Evolutionary conservation across 2,797 vertebrate genomes (phyloP), one percentile per base, ranked within the genome.

Genomic region (Gallinago solitaria): DNA sequence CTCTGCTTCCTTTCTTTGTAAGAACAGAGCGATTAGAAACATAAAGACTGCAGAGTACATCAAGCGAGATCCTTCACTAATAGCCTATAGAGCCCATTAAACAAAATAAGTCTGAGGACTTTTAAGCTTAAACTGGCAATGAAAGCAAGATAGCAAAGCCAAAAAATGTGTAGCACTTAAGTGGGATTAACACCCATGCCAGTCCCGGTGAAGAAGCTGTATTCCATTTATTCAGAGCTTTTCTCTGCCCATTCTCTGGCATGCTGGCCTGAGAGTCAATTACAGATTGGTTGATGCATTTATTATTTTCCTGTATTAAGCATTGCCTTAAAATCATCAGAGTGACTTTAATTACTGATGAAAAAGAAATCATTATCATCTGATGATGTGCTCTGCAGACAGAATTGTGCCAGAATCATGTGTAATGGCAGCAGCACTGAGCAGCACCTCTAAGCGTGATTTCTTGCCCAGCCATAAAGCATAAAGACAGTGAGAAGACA

Each of bases 341-440:
- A 74, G 33, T 60, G 43, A 6, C 56, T 89, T 67, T 71, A 64
- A 77, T 48, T 87, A 51, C 51, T 23, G 28, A 37, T 76, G 6
- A 28, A 51, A 53, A 53, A 54, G 67, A 69, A 48, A 2, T 2
- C 18, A 23, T 8, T 79, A 19, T 48, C 61, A 19, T 30, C 24
- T 35, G n/a, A 45, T 0, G 1, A 48, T 41, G 50, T 0, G 0
- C 16, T 54, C 27, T 83, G 20, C 17, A 35, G 48, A 37, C 57
- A 77, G 33, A 61, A 28, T 24, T 45, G 17, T 28, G 45, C 24
- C 7, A 1, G 43, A 43, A 27, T 48, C 4, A 0, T 0, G 0
- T 28, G 12, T 35, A 24, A 32, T 67, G 59, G 39, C 59, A 73
- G 32, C 41, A 81, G 15, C 60, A 4, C 16, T n/a, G 54, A 73